These are phyloP conservation scores for Emys orbicularis DNA, from an alignment of 2,797 vertebrate genomes.

Conservation along the genomic window DNA sequence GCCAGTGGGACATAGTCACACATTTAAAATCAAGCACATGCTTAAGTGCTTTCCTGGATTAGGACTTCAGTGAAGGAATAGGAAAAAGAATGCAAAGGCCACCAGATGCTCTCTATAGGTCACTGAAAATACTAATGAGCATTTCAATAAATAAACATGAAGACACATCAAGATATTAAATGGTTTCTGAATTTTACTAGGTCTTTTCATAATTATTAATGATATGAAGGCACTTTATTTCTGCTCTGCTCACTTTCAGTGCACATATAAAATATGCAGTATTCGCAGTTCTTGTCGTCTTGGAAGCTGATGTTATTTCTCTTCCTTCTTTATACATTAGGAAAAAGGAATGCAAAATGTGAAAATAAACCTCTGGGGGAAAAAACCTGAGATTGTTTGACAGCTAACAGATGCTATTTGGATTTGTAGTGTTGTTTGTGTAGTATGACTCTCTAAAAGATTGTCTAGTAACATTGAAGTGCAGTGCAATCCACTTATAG, in stretches of 20 bases:
- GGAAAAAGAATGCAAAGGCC: background rate
- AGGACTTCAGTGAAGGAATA: background rate
- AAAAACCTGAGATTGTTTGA: background rate
- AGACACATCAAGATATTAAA: background rate
- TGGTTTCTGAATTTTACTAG: slow-evolving; percentile 63
- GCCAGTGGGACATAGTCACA: background rate
- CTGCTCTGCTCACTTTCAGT: slow-evolving; percentile 63
- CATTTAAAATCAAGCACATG: background rate
- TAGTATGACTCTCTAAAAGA: background rate
- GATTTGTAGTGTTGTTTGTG: background rate
- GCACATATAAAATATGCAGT: slow-evolving; percentile 43
- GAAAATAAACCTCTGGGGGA: background rate
- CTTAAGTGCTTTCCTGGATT: background rate
- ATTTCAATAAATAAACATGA: background rate
- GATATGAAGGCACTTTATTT: slow-evolving; percentile 70
- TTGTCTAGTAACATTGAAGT: background rate
- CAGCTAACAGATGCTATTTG: background rate
- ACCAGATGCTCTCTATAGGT: background rate
- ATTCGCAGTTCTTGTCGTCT: slow-evolving; percentile 59
- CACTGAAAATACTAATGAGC: background rate
- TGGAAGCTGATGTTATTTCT: background rate
- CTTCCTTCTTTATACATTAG: background rate
- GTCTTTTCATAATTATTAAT: slow-evolving; percentile 69
- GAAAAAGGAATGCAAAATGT: background rate
- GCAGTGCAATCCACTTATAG: background rate